Base-by-base conservation (phyloP, 2,888 invertebrate species). In the Andrena fulva region DNA sequence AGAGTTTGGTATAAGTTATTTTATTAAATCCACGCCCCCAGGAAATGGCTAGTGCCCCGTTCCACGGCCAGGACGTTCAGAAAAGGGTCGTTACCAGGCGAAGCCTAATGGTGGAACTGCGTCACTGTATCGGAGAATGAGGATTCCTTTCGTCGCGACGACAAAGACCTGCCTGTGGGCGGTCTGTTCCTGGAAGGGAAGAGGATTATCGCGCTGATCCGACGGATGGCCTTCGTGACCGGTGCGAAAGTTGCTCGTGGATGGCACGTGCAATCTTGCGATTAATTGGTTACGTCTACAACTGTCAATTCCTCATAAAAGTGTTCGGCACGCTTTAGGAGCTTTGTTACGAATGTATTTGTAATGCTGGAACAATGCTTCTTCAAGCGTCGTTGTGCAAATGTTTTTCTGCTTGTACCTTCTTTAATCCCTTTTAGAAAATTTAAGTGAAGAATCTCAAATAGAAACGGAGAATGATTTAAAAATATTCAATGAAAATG, bases 1-100 rank as follows among this genome's bases (percentile, higher is more conserved):
- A 78, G 86, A 91, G 89, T 90, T 90, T 80, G 84, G 85, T 89
- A 87, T 88, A 89, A 90, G 89, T 89, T 90, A 89, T 90, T 91
- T 90, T 90, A 90, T 90, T 90, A 91, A 90, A 91, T 89, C 84
- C 85, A 85, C 84, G 86, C 87, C 82, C 77, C 73, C 76, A 66
- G 73, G 83, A 79, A 80, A 42, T 70, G 67, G 76, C 35, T 24
- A 60, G 64, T 48, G 7, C 6, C 42, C 54, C 35, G 66, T 77
- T 50, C 68, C 52, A 50, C 42, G 62, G 33, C 59, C 59, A 62
- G 27, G 71, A 77, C 74, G 67, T 52, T 50, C 27, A 35, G 77
- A 62, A 74, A 79, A 76, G 20, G 56, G 59, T 64, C 74, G 82
- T 85, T 72, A 76, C 83, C 76, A 76, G 68, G 72, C 52, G 66